A percentile compares a stretch with the other conserved stretches of the same genome.
phyloP scores from a whole-genome alignment of 2,888 invertebrate species.

The Drosophila formosana region DNA sequence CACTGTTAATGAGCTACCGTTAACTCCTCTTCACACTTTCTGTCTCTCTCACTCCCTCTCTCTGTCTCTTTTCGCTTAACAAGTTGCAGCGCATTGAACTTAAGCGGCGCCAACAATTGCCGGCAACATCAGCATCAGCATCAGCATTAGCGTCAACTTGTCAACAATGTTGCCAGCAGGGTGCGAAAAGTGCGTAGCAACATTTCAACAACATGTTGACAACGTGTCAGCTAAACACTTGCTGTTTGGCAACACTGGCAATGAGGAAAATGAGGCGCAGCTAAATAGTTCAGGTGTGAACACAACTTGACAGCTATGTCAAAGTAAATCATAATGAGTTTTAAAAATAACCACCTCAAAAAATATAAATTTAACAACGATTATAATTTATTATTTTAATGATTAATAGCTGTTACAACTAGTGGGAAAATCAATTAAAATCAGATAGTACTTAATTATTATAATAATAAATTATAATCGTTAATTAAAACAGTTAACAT shows the following conservation, averaged over 20 bases:
- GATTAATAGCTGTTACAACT: too few relatives aligned
- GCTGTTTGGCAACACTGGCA: background rate
- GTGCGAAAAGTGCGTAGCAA: slow-evolving; percentile 36
- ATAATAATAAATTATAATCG: too few relatives aligned
- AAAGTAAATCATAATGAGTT: background rate
- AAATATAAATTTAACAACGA: background rate
- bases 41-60: background rate
- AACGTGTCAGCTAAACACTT: background rate
- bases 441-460: too few relatives aligned
- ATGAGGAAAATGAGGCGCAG: too few relatives aligned
- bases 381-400: background rate
- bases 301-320: background rate
- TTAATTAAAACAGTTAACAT: too few relatives aligned
- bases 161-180: slow-evolving; percentile 30
- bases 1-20: slow-evolving; percentile 27
- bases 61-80: background rate
- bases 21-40: background rate
- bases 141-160: slow-evolving; percentile 4
- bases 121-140: slow-evolving; percentile 24
- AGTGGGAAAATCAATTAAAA: too few relatives aligned
- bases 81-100: slow-evolving; percentile 64
- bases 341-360: background rate
- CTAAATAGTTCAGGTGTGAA: background rate
- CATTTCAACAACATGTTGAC: slow-evolving; percentile 38
- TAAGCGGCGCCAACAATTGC: slow-evolving; percentile 27